Percentiles rank a stretch among this genome's conserved stretches.
Evolutionary conservation across 2,113 vertebrate species (phyloP).

Genomic region (Actenoides lindsayi): DNA sequence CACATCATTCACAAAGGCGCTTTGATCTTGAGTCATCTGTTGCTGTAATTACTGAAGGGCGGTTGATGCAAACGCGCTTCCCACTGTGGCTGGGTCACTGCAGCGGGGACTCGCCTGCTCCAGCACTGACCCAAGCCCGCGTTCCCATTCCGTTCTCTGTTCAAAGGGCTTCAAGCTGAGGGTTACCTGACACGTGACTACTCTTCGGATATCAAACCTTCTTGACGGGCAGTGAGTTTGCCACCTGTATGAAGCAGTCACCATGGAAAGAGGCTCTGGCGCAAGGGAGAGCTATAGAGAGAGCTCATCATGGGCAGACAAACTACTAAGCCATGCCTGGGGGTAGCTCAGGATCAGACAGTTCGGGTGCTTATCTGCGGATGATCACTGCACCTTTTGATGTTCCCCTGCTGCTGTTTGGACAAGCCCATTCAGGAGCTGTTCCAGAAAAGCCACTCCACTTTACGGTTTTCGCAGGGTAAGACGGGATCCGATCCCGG

Average conservation of each 20-base stretch:
- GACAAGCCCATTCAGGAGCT: conserved; percentile 36
- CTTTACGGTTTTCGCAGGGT: background rate
- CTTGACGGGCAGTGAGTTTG: too few relatives aligned
- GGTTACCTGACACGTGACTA: background rate
- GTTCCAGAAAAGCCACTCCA: conserved; percentile 32
- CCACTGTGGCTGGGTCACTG: conserved; percentile 29
- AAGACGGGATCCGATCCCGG: background rate
- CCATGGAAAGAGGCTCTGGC: background rate
- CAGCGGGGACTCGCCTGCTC: background rate
- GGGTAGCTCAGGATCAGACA: conserved; percentile 40
- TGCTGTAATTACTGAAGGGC: conserved; percentile 53
- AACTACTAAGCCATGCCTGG: background rate
- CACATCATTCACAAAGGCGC: conserved; percentile 54
- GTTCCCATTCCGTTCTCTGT: background rate
- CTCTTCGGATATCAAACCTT: background rate
- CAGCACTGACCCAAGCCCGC: background rate
- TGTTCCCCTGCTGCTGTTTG: conserved; percentile 43
- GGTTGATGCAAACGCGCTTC: conserved; percentile 40
- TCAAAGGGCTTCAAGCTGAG: background rate
- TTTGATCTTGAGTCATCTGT: conserved; percentile 62
- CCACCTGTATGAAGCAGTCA: fast-evolving
- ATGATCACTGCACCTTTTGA: conserved; percentile 27
- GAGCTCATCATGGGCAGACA: background rate
- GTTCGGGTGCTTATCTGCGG: conserved; percentile 10
- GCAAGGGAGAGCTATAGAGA: background rate